Percentiles rank a stretch among this genome's conserved stretches.
These are phyloP conservation scores for Aphelinus atriplicis DNA, from an alignment of 1,140 invertebrate genomes.

Conservation along the genomic window DNA sequence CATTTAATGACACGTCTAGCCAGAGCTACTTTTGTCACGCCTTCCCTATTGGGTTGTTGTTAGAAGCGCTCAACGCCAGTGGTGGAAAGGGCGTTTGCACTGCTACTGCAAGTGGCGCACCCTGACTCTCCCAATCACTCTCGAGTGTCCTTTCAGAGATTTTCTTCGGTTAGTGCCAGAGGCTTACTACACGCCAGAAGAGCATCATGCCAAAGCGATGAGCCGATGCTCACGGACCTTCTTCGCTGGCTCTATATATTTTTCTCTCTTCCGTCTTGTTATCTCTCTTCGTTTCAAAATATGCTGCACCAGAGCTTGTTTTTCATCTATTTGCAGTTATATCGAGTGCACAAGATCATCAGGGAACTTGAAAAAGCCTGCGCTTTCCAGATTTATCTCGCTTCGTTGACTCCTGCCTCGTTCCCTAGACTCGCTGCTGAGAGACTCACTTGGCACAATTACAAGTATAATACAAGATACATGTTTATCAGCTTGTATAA, in stretches of 20 bases:
- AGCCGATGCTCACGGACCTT: background rate
- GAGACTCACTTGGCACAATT: slow-evolving; percentile 3
- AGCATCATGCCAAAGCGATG: background rate
- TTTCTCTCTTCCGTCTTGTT: slow-evolving; percentile 2
- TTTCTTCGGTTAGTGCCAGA: background rate
- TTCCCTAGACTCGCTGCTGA: too few species aligned
- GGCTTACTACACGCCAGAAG: too few species aligned
- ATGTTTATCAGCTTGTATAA: too few species aligned
- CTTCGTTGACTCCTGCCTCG: background rate
- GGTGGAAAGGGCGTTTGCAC: background rate
- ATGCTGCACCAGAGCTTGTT: background rate
- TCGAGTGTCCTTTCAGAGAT: slow-evolving; percentile 18
- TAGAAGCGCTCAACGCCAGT: background rate
- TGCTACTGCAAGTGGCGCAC: background rate
- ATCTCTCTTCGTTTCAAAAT: background rate
- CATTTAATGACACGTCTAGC: background rate
- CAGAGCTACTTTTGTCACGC: slow-evolving; percentile 12
- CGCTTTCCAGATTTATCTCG: slow-evolving; percentile 19
- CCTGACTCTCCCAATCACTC: slow-evolving; percentile 2
- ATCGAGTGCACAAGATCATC: slow-evolving; percentile 8
- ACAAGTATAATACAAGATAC: background rate
- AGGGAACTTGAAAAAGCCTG: background rate
- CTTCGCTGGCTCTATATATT: slow-evolving; percentile 1
- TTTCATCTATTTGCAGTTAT: background rate
- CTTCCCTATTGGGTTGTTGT: background rate